Evolutionary conservation across 2,113 vertebrate genomes (phyloP).

Genomic region (Salvelinus sp.): DNA sequence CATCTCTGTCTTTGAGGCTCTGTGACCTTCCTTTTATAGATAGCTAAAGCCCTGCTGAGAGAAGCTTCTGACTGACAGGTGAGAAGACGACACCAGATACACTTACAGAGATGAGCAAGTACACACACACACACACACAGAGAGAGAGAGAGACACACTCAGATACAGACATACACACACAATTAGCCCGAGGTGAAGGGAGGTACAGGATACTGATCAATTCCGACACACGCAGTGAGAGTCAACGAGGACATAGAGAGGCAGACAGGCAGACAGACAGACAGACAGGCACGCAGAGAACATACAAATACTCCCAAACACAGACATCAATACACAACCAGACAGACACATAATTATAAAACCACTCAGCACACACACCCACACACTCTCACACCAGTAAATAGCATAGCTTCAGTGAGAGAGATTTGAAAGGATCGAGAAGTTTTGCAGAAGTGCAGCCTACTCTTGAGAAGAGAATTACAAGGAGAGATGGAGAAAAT

Average conservation of each 20-base stretch:
- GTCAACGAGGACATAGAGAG: constrained; percentile 27
- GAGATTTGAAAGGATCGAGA: too few relatives aligned
- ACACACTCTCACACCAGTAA: background rate
- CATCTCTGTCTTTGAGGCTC: constrained; percentile 40
- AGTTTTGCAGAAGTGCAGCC: too few relatives aligned
- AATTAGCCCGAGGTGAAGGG: constrained; percentile 32
- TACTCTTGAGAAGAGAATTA: constrained; percentile 27
- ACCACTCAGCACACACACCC: constrained; percentile 11
- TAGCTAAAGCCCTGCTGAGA: constrained; percentile 45
- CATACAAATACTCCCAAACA: constrained; percentile 29
- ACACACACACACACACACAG: constrained; percentile 27
- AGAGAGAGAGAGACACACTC: background rate
- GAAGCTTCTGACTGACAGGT: constrained; percentile 51
- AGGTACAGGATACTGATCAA: constrained; percentile 22
- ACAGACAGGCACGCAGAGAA: background rate
- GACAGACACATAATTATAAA: background rate
- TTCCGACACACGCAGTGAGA: constrained; percentile 44
- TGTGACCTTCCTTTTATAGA: constrained; percentile 61
- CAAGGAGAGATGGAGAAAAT: constrained; percentile 9
- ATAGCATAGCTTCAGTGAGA: too few relatives aligned
- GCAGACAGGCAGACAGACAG: constrained; percentile 12
- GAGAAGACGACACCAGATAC: constrained; percentile 14
- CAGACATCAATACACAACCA: constrained; percentile 35
- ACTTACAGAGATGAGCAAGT: too few relatives aligned
- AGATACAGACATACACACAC: constrained; percentile 27